A percentile compares a stretch with the other conserved stretches of the same genome.
phyloP scores from a whole-genome alignment of 2,888 invertebrate genomes.

The Gari tellinella region DNA sequence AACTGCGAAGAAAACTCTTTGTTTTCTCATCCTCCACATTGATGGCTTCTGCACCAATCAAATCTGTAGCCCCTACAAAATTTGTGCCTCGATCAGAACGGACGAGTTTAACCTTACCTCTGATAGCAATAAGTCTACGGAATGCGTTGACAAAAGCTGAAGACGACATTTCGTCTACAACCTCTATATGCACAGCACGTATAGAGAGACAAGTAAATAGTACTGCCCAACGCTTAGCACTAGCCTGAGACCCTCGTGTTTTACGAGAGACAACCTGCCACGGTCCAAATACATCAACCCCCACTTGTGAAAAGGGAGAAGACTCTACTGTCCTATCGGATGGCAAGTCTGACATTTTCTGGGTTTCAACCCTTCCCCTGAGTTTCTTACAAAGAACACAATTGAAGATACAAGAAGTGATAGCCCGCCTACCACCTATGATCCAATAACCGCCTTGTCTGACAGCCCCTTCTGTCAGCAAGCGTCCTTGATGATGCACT shows the following conservation, averaged over 20 bases:
- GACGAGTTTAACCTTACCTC: slow-evolving; percentile 38
- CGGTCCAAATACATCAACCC: slow-evolving; percentile 55
- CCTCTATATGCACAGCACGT: slow-evolving; percentile 57
- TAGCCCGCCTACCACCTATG: slow-evolving; percentile 41
- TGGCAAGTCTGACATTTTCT: slow-evolving; percentile 59
- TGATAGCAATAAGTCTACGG: slow-evolving; percentile 45
- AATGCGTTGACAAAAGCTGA: slow-evolving; percentile 58
- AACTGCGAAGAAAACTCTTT: slow-evolving; percentile 19
- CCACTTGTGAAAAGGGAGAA: slow-evolving; percentile 52
- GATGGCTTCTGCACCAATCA: slow-evolving; percentile 28
- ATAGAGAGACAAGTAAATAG: slow-evolving; percentile 56
- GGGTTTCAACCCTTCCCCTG: slow-evolving; percentile 32
- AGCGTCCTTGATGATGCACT: slow-evolving; percentile 46
- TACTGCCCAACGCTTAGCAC: slow-evolving; percentile 58
- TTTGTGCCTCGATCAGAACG: slow-evolving; percentile 57
- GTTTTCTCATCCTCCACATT: slow-evolving; percentile 44
- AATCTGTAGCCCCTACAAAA: slow-evolving; percentile 53
- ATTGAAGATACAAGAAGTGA: slow-evolving; percentile 41
- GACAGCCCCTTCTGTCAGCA: slow-evolving; percentile 50
- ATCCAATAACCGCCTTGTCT: slow-evolving; percentile 57
- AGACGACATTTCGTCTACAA: slow-evolving; percentile 50
- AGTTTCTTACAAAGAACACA: slow-evolving; percentile 55
- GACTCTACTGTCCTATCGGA: slow-evolving; percentile 28
- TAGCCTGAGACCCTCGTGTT: slow-evolving; percentile 44
- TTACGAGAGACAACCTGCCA: slow-evolving; percentile 43